These are phyloP conservation scores for Sandelia bainsii DNA, from an alignment of 2,797 vertebrate genomes.

Conservation along the genomic window DNA sequence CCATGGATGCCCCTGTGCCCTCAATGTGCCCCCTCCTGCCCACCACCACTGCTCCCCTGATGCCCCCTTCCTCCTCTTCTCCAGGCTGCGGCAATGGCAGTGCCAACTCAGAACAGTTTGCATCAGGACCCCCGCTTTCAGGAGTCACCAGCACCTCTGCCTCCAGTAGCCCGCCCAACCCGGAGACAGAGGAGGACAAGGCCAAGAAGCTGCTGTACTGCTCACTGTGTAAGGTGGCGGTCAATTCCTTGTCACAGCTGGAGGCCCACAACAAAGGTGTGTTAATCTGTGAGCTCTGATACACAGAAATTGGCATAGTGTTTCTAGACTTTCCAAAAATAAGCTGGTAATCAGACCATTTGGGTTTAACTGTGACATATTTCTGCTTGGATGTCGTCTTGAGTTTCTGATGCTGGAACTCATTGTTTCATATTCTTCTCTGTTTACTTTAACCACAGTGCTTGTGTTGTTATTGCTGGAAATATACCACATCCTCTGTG, in stretches of 20 bases:
- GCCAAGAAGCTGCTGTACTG: constrained; percentile 94
- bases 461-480: constrained; percentile 28
- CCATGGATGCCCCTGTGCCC: constrained; percentile 77
- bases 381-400: constrained; percentile 14
- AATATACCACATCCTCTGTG: constrained; percentile 25
- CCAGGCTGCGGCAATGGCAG: constrained; percentile 69
- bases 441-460: constrained; percentile 33
- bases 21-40: constrained; percentile 73
- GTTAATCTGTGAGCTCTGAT: constrained; percentile 29
- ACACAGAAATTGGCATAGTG: neutral
- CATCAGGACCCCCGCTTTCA: constrained; percentile 45
- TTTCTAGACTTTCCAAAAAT: neutral
- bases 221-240: constrained; percentile 94
- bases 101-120: constrained; percentile 69
- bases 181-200: constrained; percentile 91
- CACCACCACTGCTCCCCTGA: constrained; percentile 62
- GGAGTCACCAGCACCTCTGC: constrained; percentile 48
- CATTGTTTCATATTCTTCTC: constrained; percentile 24
- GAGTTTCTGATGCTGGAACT: constrained; percentile 5
- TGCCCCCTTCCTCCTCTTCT: constrained; percentile 73
- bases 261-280: constrained; percentile 96
- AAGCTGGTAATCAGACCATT: neutral
- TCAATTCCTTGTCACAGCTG: constrained; percentile 93
- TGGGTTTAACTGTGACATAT: neutral
- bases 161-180: constrained; percentile 67